These are phyloP conservation scores for Pollicipes pollicipes DNA, from an alignment of 1,140 invertebrate genomes.

Conservation along the genomic window DNA sequence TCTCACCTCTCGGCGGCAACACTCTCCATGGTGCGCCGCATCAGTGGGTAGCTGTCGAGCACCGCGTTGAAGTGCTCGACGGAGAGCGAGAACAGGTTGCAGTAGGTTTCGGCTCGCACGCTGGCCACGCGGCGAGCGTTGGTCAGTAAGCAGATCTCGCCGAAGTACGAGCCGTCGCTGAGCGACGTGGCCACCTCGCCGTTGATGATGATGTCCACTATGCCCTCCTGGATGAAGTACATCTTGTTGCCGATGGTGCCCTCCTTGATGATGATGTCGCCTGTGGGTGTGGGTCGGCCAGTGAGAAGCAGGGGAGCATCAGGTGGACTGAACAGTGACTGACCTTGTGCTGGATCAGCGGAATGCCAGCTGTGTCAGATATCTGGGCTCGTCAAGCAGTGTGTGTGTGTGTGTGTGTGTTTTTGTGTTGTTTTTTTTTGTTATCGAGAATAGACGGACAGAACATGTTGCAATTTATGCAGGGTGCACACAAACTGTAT, in stretches of 20 bases:
- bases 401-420: no score
- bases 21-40: conserved; percentile 96
- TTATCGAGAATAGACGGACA: no score
- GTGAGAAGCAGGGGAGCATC: no score
- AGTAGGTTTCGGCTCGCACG: conserved; percentile 93
- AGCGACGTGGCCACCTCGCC: conserved; percentile 94
- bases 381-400: no score
- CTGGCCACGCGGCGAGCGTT: conserved; percentile 87
- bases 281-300: conserved; percentile 35
- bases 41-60: conserved; percentile 91
- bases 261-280: conserved; percentile 94
- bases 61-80: conserved; percentile 93
- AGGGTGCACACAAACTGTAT: no score
- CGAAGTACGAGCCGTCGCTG: conserved; percentile 94
- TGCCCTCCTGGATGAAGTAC: conserved; percentile 98
- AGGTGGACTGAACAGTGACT: no score
- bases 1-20: conserved; percentile 80
- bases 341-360: no score
- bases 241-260: conserved; percentile 95
- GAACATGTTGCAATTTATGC: no score
- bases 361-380: no score
- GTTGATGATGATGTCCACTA: conserved; percentile 95
- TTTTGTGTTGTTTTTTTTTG: no score
- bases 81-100: conserved; percentile 92
- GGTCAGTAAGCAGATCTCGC: conserved; percentile 87